phyloP scores from a whole-genome alignment of 2,113 vertebrate species.

The Ia io region DNA sequence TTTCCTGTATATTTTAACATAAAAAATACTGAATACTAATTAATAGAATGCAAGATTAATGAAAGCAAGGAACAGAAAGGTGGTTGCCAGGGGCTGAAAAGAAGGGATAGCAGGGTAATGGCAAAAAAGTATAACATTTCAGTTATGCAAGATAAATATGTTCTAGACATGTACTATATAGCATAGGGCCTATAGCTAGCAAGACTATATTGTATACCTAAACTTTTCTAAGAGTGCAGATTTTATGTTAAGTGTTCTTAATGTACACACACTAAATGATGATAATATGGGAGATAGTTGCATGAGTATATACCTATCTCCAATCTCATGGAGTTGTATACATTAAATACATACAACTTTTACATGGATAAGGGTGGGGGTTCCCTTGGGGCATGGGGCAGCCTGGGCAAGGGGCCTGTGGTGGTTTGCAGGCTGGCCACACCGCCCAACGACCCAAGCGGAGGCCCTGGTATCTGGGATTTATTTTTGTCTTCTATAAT shows the following conservation, averaged over 20 bases:
- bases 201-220: neutral
- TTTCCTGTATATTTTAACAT: neutral
- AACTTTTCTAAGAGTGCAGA: neutral
- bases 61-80: neutral
- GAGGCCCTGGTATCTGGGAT: no score
- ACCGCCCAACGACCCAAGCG: no score
- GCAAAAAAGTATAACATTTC: neutral
- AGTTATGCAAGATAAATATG: neutral
- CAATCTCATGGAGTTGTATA: neutral
- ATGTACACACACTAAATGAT: no score
- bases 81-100: neutral
- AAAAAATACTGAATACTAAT: neutral
- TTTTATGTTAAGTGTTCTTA: neutral
- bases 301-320: neutral
- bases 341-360: neutral
- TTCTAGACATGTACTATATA: neutral
- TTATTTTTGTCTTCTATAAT: no score
- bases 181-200: neutral
- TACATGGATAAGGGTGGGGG: no score
- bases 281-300: neutral
- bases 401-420: no score
- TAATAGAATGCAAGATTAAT: neutral
- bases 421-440: no score
- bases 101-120: neutral
- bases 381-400: no score